Conservation (phyloP, 1,140 invertebrate genomes). For the Bathynomus jamesi region DNA sequence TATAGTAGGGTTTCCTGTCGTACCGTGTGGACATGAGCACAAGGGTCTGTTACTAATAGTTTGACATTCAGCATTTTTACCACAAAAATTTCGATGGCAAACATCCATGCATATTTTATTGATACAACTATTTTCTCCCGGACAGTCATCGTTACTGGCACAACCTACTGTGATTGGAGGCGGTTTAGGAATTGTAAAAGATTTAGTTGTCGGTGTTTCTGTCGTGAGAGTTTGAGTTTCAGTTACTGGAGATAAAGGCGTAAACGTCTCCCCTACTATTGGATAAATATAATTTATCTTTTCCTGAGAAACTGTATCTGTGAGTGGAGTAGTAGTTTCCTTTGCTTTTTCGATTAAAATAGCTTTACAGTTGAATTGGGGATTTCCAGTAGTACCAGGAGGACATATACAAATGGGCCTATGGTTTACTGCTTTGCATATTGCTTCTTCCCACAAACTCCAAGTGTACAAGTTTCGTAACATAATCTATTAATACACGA, state of each 20-base stretch:
- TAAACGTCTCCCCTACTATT: neutral
- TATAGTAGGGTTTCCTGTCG: constrained; percentile 66
- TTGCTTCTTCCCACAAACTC: constrained; percentile 42
- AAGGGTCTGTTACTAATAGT: constrained; percentile 11
- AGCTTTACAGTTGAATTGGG: constrained; percentile 27
- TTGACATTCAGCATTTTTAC: constrained; percentile 50
- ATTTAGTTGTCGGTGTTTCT: neutral
- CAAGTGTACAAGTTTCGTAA: constrained; percentile 53
- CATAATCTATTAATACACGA: constrained; percentile 77
- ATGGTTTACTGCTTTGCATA: constrained; percentile 35
- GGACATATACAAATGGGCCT: constrained; percentile 37
- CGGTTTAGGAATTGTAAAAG: constrained; percentile 4
- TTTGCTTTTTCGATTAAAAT: constrained; percentile 13
- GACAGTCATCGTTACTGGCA: constrained; percentile 59
- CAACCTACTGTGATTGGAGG: constrained; percentile 54
- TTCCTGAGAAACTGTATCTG: no score
- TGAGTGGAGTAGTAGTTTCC: no score
- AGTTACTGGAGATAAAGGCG: neutral
- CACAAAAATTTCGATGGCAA: constrained; percentile 56
- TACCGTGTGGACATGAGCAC: constrained; percentile 59
- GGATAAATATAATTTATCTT: constrained; percentile 8
- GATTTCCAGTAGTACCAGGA: constrained; percentile 35
- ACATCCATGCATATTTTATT: constrained; percentile 64
- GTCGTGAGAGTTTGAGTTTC: neutral
- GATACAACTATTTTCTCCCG: constrained; percentile 58